Conservation (phyloP, 2,888 invertebrate genomes). For the Agrotis ipsilon region DNA sequence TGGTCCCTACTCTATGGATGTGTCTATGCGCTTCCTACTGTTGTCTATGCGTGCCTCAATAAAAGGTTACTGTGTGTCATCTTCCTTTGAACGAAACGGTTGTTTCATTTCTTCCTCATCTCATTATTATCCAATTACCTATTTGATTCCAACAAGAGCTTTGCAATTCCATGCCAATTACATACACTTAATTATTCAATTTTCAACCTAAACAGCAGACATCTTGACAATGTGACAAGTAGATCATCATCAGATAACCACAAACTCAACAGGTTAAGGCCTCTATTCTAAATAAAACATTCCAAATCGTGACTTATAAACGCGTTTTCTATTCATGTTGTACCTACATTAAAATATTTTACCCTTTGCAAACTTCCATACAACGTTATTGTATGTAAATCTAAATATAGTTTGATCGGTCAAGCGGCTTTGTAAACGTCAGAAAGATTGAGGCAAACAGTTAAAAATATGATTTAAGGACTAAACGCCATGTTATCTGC, state of each 20-base stretch:
- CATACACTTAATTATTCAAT: background rate
- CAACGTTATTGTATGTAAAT: constrained; percentile 52
- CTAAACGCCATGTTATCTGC: constrained; percentile 47
- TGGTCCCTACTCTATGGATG: too few relatives aligned
- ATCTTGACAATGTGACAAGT: background rate
- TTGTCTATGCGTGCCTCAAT: too few relatives aligned
- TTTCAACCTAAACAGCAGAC: background rate
- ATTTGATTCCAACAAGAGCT: background rate
- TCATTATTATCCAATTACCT: background rate
- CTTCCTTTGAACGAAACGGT: too few relatives aligned
- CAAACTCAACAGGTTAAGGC: constrained; percentile 8
- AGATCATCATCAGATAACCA: constrained; percentile 5
- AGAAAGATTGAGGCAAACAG: constrained; percentile 47
- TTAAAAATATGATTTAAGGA: constrained; percentile 57
- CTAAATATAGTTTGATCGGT: constrained; percentile 45
- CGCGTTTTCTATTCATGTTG: constrained; percentile 40
- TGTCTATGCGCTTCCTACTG: too few relatives aligned
- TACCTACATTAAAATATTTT: constrained; percentile 23
- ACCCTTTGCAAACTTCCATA: constrained; percentile 18
- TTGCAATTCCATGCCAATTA: background rate
- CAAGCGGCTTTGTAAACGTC: constrained; percentile 60
- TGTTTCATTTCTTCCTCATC: too few relatives aligned
- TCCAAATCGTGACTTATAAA: constrained; percentile 47
- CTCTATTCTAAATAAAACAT: constrained; percentile 16
- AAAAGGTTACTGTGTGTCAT: too few relatives aligned